Base-by-base conservation (phyloP, 1,140 invertebrate genomes). In the Elymnias hypermnestra region DNA sequence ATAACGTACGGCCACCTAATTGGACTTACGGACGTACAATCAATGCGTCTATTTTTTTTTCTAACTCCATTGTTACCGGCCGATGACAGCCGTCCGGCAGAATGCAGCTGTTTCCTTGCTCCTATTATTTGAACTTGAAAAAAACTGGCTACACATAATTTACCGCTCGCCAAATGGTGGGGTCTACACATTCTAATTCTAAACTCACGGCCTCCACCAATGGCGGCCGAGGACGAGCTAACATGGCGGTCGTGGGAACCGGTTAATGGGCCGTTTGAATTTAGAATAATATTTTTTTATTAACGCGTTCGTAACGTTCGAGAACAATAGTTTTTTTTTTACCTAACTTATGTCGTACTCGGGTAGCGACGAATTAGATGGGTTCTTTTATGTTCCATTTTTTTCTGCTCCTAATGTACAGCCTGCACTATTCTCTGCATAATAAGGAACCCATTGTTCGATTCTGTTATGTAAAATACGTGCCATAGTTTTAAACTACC, bases 251-350 rank as follows among this genome's bases (percentile, higher is more conserved):
- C 81, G 76, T 82, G 77, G 74, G 81, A 84, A 82, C 77, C 75
- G 71, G 75, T 78, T 82, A 79, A 82, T 82, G 77, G 77, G 63
- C 71, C 65, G 72, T 81, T 83, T 77, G 79, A 82, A 82, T 83
- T 83, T 82, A 84, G 76, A 84, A 84, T 83, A 73, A 74, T 75
- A 79, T 83, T 84, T 84, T 21, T 83, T 81, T 49, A 77, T 78
- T 81, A 78, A 72, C 71, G 63, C 61, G 65, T 75, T 60, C 54
- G 63, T 57, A 52, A 54, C 53, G 57, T 63, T 71, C 57, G 57
- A 70, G 68, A 76, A 78, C 72, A 72, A 78, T 82, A 53, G 63
- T 51, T 51, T 57, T 72, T 77, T n/a, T 72, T 69, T 63, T 55
- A 56, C 58, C 54, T 57, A 63, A 70, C 66, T 67, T 58, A 43